Percentiles rank a stretch among this genome's conserved stretches.
phyloP scores from a whole-genome alignment of 2,797 vertebrate genomes.

The Argya squamiceps region DNA sequence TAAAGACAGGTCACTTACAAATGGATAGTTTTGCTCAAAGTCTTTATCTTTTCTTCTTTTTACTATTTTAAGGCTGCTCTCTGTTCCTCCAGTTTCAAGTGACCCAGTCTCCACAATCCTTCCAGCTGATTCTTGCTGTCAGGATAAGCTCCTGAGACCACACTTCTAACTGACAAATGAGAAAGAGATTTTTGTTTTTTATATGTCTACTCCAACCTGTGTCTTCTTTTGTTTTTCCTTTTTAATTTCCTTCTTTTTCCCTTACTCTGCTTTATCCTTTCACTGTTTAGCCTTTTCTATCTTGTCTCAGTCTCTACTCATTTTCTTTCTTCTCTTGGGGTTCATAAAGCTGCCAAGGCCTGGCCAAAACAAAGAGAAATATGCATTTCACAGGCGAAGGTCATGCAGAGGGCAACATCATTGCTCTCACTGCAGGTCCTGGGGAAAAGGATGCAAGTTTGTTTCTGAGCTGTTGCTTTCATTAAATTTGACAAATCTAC shows the following conservation, averaged over 20 bases:
- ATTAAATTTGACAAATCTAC: constrained; percentile 10
- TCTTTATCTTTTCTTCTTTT: not conserved
- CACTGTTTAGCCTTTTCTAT: constrained; percentile 12
- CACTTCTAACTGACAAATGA: not conserved
- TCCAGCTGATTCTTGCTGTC: not conserved
- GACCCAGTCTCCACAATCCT: not conserved
- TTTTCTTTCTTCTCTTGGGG: constrained; percentile 51
- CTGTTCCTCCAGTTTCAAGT: not conserved
- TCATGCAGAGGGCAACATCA: constrained; percentile 13
- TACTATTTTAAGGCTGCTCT: not conserved
- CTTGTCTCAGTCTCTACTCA: constrained; percentile 39
- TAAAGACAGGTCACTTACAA: not conserved
- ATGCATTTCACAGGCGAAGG: not conserved
- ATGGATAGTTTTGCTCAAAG: not conserved
- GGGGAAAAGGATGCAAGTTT: not conserved
- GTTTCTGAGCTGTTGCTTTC: not conserved
- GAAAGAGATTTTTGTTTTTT: not conserved
- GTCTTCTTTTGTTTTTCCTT: not conserved
- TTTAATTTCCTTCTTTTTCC: not conserved
- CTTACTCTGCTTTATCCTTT: not conserved
- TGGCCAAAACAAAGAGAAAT: constrained; percentile 41
- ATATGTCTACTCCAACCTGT: not conserved
- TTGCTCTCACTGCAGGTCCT: not conserved
- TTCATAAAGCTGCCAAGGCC: constrained; percentile 56
- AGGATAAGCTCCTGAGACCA: not conserved